These are phyloP conservation scores for Porites rus DNA, from an alignment of 92 coral and sea anemone genomes.

Conservation along the genomic window DNA sequence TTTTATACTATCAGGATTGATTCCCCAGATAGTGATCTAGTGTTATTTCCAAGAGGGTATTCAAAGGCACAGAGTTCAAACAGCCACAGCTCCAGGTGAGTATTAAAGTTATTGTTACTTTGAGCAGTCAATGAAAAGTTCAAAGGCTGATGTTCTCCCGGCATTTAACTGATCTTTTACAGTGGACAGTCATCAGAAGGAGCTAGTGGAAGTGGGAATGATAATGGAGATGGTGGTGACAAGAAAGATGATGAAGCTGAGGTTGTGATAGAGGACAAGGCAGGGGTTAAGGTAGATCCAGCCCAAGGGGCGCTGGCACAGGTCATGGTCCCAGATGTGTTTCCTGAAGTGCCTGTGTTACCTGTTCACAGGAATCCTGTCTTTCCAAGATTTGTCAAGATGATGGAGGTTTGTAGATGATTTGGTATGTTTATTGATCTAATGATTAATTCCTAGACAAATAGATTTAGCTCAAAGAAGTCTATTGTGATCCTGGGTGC, in stretches of 20 bases:
- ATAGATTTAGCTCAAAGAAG: too few relatives aligned
- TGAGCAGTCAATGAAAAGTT: too few relatives aligned
- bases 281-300: constrained; percentile 77
- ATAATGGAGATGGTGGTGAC: constrained; percentile 77
- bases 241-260: constrained; percentile 77
- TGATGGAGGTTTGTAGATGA: constrained; percentile 86
- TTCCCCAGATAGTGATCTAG: constrained; percentile 27
- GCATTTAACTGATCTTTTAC: too few relatives aligned
- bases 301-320: constrained; percentile 85
- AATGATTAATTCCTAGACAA: too few relatives aligned
- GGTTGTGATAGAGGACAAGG: constrained; percentile 90
- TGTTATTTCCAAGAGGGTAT: constrained; percentile 41
- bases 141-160: too few relatives aligned
- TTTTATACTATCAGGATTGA: neutral
- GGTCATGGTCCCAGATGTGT: constrained; percentile 94
- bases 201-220: constrained; percentile 70
- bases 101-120: neutral
- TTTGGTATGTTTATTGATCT: neutral
- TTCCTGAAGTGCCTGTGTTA: constrained; percentile 93
- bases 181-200: constrained; percentile 42
- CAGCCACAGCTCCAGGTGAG: constrained; percentile 16
- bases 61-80: constrained; percentile 20
- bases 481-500: too few relatives aligned
- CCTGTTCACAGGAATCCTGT: constrained; percentile 98
- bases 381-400: constrained; percentile 98